Evolutionary conservation across 2,888 invertebrate genomes (phyloP).

Genomic region (Altica lythri): DNA sequence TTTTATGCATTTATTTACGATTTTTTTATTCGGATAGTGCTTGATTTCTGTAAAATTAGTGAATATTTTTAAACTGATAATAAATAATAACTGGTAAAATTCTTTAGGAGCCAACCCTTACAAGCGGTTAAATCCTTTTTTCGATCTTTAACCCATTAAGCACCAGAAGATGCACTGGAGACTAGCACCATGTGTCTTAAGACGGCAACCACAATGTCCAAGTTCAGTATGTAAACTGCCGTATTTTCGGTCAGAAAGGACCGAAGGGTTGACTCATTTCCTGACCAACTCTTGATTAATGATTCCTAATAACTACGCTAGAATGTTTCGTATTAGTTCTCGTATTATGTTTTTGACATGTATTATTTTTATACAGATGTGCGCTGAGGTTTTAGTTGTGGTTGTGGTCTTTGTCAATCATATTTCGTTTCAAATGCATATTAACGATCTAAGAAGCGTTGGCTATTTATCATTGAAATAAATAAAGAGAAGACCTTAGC

Average conservation of each 20-base stretch:
- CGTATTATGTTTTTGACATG: conserved; percentile 52
- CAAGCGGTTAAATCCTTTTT: conserved; percentile 29
- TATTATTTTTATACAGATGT: conserved; percentile 37
- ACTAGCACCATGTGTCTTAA: conserved; percentile 50
- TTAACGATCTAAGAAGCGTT: conserved; percentile 23
- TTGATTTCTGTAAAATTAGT: too few species aligned
- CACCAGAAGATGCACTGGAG: conserved; percentile 46
- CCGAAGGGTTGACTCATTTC: conserved; percentile 60
- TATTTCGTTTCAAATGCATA: conserved; percentile 28
- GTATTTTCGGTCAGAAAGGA: conserved; percentile 50
- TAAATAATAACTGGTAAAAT: too few species aligned
- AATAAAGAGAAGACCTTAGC: conserved; percentile 11
- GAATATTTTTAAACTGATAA: too few species aligned
- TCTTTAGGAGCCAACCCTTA: background rate
- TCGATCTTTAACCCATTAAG: conserved; percentile 49
- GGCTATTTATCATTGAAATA: conserved; percentile 21
- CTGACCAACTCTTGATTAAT: conserved; percentile 59
- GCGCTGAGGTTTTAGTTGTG: too few species aligned
- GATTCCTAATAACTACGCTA: conserved; percentile 58
- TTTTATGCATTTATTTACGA: too few species aligned
- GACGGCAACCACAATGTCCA: conserved; percentile 49
- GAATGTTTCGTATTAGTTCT: conserved; percentile 38
- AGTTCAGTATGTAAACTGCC: conserved; percentile 51
- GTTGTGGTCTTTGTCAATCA: conserved; percentile 35
- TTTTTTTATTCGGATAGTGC: too few species aligned